A percentile compares a stretch with the other conserved stretches of the same genome.
Conservation (phyloP, 2,113 vertebrate genomes). For the Zingel zingel region DNA sequence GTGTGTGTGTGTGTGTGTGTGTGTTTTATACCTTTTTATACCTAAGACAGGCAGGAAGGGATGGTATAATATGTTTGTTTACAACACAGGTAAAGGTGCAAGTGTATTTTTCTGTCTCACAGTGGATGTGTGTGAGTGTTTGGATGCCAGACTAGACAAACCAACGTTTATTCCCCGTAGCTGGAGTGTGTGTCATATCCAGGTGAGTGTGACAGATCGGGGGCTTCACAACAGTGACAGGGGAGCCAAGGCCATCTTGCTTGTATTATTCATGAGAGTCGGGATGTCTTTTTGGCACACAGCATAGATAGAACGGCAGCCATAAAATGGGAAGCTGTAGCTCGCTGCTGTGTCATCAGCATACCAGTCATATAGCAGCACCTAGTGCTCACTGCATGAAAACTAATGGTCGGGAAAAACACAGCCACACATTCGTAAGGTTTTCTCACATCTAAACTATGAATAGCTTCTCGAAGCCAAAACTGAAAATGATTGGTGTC, state of each 20-base stretch:
- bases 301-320: conserved; percentile 48
- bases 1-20: conserved; percentile 20
- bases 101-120: conserved; percentile 34
- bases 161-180: conserved; percentile 65
- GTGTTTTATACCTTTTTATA: conserved; percentile 44
- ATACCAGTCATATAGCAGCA: conserved; percentile 64
- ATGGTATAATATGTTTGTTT: conserved; percentile 52
- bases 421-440: accelerated
- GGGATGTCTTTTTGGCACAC: conserved; percentile 52
- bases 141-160: conserved; percentile 63
- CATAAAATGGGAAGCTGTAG: conserved; percentile 46
- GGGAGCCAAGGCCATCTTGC: conserved; percentile 57
- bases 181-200: conserved; percentile 63
- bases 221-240: conserved; percentile 57
- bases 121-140: conserved; percentile 21
- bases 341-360: conserved; percentile 46
- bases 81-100: conserved; percentile 45
- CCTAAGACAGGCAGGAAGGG: conserved; percentile 12
- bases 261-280: conserved; percentile 74
- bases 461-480: background rate
- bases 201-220: conserved; percentile 74
- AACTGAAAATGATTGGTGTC: background rate
- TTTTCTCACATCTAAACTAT: background rate
- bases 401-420: background rate
- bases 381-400: conserved; percentile 61